phyloP scores from a whole-genome alignment of 2,113 vertebrate genomes.

The Hyperopisus bebe region DNA sequence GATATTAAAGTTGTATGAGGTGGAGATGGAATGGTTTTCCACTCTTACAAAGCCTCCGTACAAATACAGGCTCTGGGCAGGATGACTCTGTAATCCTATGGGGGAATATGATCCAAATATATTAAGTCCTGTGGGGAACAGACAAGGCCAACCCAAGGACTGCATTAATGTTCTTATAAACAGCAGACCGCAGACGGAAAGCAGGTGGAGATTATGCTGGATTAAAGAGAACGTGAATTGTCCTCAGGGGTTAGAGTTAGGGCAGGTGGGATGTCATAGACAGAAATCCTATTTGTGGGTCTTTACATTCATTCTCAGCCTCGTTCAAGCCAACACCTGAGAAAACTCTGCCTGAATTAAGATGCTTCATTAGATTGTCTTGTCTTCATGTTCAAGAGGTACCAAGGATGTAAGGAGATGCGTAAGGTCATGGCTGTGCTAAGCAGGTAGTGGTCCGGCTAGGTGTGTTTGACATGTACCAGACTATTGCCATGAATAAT shows the following conservation, averaged over 20 bases:
- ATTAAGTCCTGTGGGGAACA: not conserved
- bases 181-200: not conserved
- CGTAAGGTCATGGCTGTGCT: not conserved
- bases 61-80: not conserved
- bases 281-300: not conserved
- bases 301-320: not conserved
- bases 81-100: not conserved
- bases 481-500: not conserved
- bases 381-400: not conserved
- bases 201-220: not conserved
- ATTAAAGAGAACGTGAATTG: not conserved
- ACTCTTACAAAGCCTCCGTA: not conserved
- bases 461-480: not conserved
- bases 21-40: not conserved
- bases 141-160: not conserved
- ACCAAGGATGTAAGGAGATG: not conserved
- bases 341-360: not conserved
- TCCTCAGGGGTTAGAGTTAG: not conserved
- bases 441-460: not conserved
- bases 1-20: not conserved
- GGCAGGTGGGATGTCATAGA: not conserved
- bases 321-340: not conserved
- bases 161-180: not conserved
- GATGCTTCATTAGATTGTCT: not conserved
- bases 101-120: not conserved